Base-by-base conservation (phyloP, 2,113 vertebrate genomes). In the Rhinogobius similis region DNA sequence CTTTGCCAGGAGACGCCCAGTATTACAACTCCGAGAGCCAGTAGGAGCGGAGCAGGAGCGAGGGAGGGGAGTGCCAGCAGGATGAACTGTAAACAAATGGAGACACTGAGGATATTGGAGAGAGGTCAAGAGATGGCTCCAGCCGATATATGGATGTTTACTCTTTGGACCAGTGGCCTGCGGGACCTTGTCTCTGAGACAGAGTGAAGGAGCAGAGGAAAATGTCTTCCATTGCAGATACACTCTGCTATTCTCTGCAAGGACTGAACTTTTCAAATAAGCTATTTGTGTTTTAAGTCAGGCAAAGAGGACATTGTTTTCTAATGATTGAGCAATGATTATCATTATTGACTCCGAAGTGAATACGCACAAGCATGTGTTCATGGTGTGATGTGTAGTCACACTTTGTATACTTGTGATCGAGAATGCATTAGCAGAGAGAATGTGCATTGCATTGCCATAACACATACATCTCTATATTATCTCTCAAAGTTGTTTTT, bases 1-100 rank as follows among this genome's bases (percentile, higher is more conserved):
- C 94, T 0, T 88, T 98, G 74, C 95, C 95, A 0, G 94, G 92
- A 39, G 95, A 95, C 20, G 82, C 92, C 76, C 95, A 94, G 66
- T 95, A 95, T 86, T 95, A 94, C 80, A 91, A 93, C 82, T 75
- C 92, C 68, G 93, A 95, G 79, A 95, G 90, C 91, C 95, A 96
- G 82, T 98, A 91, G 86, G 86, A 85, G 66, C 48, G 0, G 59
- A 68, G 92, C 61, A 88, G 86, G 23, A 78, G 12, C 24, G 10
- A 76, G 78, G 73, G 68, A 38, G 70, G 52, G 59, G 74, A 77
- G 75, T 56, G 70, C 78, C 75, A 69, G 73, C 78, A 52, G 75
- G 69, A 81, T 84, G 84, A 87, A 82, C 75, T 85, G 74, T 80
- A 82, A 86, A 87, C 79, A 84, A 85, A 68, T 55, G 75, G 63